Evolutionary conservation across 2,797 vertebrate genomes (phyloP).

Genomic region (Hydrocynus forskahlii): DNA sequence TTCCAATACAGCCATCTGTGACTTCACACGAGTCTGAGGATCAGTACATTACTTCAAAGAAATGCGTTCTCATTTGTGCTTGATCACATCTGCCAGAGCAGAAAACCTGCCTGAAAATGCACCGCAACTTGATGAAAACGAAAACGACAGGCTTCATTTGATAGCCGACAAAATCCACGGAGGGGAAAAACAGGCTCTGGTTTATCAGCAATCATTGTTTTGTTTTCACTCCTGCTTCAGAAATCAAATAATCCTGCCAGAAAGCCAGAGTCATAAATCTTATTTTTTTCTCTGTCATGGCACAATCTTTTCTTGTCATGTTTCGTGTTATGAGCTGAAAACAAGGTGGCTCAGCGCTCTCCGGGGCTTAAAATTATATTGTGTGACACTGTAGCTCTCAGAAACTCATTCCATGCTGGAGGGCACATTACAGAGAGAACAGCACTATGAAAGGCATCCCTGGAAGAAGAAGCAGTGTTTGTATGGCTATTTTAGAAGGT

Average conservation of each 20-base stretch:
- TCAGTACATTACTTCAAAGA: not conserved
- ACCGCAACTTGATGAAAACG: not conserved
- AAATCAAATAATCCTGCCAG: slow-evolving; percentile 26
- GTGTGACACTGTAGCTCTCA: slow-evolving; percentile 4
- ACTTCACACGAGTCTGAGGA: not conserved
- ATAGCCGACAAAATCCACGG: not conserved
- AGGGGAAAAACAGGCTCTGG: not conserved
- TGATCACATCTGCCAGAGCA: not conserved
- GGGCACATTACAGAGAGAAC: not conserved
- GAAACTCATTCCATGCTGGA: slow-evolving; percentile 10
- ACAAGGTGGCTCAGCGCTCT: slow-evolving; percentile 1
- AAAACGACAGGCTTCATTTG: slow-evolving; percentile 20
- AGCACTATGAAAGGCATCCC: not conserved
- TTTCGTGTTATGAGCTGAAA: slow-evolving; percentile 32
- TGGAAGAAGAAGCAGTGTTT: not conserved
- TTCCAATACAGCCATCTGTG: not conserved
- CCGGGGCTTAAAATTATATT: not conserved
- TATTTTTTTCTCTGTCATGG: slow-evolving; percentile 14
- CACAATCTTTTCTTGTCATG: slow-evolving; percentile 21
- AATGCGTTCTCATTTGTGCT: not conserved
- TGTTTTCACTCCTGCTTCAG: slow-evolving; percentile 4
- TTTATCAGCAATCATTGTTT: slow-evolving; percentile 18
- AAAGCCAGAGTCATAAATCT: slow-evolving; percentile 32
- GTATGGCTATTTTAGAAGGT: not conserved
- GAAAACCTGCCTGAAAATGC: slow-evolving; percentile 1